Conservation (phyloP, 2,113 vertebrate genomes). For the Lepus europaeus region DNA sequence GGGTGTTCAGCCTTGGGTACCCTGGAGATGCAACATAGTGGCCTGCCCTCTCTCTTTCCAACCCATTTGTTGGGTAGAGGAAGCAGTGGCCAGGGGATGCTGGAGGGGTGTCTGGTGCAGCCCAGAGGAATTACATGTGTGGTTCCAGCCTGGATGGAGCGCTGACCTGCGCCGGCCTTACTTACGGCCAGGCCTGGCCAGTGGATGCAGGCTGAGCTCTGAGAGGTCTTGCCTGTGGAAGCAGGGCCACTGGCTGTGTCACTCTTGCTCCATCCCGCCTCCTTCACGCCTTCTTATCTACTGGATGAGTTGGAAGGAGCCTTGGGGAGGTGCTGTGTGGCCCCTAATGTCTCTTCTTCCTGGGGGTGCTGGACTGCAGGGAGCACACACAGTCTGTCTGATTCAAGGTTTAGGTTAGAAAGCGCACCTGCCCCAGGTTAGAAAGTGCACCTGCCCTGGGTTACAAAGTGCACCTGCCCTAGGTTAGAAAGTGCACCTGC, state of each 20-base stretch:
- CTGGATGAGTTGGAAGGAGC: neutral
- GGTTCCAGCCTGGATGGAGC: neutral
- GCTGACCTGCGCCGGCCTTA: neutral
- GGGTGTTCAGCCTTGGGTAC: neutral
- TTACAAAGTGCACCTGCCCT: no score
- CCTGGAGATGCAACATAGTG: neutral
- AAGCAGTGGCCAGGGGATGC: neutral
- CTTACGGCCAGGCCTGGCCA: neutral
- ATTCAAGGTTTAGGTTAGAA: no score
- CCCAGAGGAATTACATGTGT: rapidly evolving
- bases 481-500: no score
- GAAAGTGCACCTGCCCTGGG: no score
- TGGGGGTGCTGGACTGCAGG: neutral
- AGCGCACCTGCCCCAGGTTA: no score
- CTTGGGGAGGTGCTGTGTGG: neutral
- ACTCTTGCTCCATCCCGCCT: neutral
- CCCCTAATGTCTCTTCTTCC: neutral
- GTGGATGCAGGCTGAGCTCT: neutral
- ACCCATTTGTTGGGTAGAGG: neutral
- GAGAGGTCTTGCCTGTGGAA: neutral
- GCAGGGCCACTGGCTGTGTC: no score
- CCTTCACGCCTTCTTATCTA: rapidly evolving
- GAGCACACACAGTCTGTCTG: neutral
- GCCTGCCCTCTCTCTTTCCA: neutral
- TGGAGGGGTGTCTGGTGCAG: neutral